Evolutionary conservation across 2,113 vertebrate species (phyloP).

Genomic region (Zosterops japonicus): DNA sequence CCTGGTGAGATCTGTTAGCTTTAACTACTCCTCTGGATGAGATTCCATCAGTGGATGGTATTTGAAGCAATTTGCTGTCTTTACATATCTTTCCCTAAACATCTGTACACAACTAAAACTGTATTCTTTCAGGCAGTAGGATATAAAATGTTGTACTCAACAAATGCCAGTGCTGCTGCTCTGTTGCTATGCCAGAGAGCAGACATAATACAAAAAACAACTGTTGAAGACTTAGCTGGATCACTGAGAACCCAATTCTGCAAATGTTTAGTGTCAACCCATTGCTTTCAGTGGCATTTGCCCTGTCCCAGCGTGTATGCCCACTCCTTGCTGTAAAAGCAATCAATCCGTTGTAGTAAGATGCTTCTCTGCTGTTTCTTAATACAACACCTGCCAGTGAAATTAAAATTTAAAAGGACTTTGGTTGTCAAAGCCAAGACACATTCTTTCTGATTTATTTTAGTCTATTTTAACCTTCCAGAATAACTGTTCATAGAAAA

Average conservation of each 20-base stretch:
- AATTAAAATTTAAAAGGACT: neutral
- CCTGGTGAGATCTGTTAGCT: neutral
- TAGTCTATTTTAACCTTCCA: neutral
- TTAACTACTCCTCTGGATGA: neutral
- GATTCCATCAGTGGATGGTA: neutral
- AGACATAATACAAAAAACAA: neutral
- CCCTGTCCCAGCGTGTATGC: neutral
- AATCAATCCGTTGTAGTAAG: neutral
- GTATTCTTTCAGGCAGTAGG: neutral
- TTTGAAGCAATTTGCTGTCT: neutral
- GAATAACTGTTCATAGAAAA: neutral
- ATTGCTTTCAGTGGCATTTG: neutral
- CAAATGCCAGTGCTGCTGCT: neutral
- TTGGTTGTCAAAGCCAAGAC: neutral
- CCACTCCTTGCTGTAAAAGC: neutral
- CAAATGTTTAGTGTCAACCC: neutral
- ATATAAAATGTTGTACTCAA: neutral
- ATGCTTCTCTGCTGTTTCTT: neutral
- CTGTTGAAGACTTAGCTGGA: neutral
- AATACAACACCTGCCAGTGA: neutral
- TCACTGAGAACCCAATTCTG: neutral
- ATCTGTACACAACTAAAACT: neutral
- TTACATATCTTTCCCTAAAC: neutral
- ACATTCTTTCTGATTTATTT: neutral
- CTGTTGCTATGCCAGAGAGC: neutral